Base-by-base conservation (phyloP, 2,888 invertebrate genomes). In the Rhagium mordax region DNA sequence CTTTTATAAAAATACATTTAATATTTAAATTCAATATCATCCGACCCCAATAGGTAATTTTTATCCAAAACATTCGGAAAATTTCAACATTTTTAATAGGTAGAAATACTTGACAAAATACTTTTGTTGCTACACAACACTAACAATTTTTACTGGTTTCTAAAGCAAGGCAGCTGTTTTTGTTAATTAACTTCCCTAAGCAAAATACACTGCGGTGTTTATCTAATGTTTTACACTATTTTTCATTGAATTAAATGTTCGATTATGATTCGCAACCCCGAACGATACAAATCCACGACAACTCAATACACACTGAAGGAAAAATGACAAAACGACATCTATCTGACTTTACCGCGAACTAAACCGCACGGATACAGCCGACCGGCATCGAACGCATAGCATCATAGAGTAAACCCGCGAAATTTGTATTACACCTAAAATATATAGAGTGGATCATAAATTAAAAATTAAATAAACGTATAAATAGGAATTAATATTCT, bases 231-330 rank as follows among this genome's bases (percentile, higher is more conserved):
- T 69, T 67, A 68, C 75, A 70, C 59, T 55, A 67, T 67, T 75
- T 75, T 70, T 70, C 67, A 68, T 72, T 75, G 61, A 71, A 64
- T 72, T 70, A 72, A 48, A 67, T 71, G 67, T 70, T 72, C 72
- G 68, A 72, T 59, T 67, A 67, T 33, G 15, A 57, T 53, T 72
- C 64, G 64, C 57, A 66, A 60, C 55, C 27, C 64, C 53, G 59
- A 66, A 62, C 72, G 70, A 60, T 70, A 66, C 62, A 70, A 59
- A 60, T 67, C 70, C 59, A 70, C 72, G 66, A 70, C 70, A 75
- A 75, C 75, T 75, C 75, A 75, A 75, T 75, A 75, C 66, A 75
- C 70, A 75, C 75, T 72, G 70, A 66, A 53, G 65, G 66, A 70
- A 72, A 72, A 75, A 59, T 74, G 59, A 53, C 62, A 18, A 70